phyloP scores from a whole-genome alignment of 1,140 invertebrate genomes.

The Drosophila kanapiae region DNA sequence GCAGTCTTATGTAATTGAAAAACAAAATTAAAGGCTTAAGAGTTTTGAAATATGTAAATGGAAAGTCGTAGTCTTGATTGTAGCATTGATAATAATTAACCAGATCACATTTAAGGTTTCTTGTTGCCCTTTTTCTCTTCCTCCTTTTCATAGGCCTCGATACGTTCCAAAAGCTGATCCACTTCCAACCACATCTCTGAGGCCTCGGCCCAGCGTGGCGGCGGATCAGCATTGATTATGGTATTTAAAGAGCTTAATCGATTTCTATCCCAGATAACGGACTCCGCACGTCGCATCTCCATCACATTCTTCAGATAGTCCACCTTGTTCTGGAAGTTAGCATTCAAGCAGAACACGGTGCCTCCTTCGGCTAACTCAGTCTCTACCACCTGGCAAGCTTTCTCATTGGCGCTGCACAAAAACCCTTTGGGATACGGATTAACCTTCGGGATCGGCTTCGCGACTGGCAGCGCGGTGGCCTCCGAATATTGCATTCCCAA shows the following conservation, averaged over 20 bases:
- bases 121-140: no score
- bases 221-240: no score
- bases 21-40: no score
- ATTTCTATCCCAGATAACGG: not conserved
- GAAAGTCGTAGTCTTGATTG: no score
- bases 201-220: constrained; percentile 25
- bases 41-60: no score
- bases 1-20: not conserved
- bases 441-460: no score
- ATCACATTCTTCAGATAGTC: not conserved
- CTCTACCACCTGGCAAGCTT: constrained; percentile 4
- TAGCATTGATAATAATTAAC: no score
- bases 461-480: no score
- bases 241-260: no score
- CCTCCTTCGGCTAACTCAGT: not conserved
- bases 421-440: not conserved
- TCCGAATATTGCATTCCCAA: no score
- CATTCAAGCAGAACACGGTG: not conserved
- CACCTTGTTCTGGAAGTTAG: not conserved
- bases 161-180: constrained; percentile 18
- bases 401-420: constrained; percentile 4
- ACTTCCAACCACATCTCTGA: constrained; percentile 40
- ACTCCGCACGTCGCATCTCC: not conserved
- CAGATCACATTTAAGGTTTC: no score
- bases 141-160: not conserved